A percentile compares a stretch with the other conserved stretches of the same genome.
Evolutionary conservation across 2,888 invertebrate genomes (phyloP).

Genomic region (Peribatodes rhomboidaria): DNA sequence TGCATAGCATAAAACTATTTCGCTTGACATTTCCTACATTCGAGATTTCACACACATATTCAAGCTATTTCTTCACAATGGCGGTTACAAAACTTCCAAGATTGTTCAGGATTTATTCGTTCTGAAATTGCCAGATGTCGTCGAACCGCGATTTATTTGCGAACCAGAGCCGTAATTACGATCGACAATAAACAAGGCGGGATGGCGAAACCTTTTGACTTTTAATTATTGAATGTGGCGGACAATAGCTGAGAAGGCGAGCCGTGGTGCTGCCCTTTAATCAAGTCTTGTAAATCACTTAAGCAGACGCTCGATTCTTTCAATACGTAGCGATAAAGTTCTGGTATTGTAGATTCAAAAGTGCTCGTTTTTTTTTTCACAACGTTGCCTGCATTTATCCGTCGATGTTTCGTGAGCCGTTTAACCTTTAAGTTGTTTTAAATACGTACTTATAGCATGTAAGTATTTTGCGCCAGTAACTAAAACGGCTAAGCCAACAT

Average conservation of each 20-base stretch:
- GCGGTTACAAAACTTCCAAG: constrained; percentile 38
- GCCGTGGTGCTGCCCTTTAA: constrained; percentile 68
- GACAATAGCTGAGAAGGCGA: constrained; percentile 61
- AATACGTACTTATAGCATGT: constrained; percentile 3
- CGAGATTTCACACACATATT: constrained; percentile 39
- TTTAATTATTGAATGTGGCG: constrained; percentile 72
- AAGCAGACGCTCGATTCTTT: constrained; percentile 35
- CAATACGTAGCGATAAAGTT: constrained; percentile 43
- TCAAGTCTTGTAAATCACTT: constrained; percentile 62
- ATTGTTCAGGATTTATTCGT: constrained; percentile 50
- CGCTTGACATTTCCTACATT: constrained; percentile 56
- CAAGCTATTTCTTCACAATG: constrained; percentile 33
- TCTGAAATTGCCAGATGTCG: constrained; percentile 58
- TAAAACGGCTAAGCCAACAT: constrained; percentile 17
- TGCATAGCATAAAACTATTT: constrained; percentile 60
- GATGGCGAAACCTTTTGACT: constrained; percentile 72
- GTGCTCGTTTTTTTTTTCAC: constrained; percentile 9
- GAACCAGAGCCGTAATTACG: constrained; percentile 69
- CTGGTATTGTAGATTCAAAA: constrained; percentile 13
- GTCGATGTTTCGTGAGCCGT: constrained; percentile 2
- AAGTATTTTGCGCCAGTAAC: constrained; percentile 13
- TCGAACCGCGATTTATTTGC: constrained; percentile 65
- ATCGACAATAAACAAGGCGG: constrained; percentile 65
- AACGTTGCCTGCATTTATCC: constrained; percentile 2
- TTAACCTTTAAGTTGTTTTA: constrained; percentile 13